A percentile compares a stretch with the other conserved stretches of the same genome.
These are phyloP conservation scores for Chiridota heheva DNA, from an alignment of 35 echinoderm and acorn worm genomes.

Conservation along the genomic window DNA sequence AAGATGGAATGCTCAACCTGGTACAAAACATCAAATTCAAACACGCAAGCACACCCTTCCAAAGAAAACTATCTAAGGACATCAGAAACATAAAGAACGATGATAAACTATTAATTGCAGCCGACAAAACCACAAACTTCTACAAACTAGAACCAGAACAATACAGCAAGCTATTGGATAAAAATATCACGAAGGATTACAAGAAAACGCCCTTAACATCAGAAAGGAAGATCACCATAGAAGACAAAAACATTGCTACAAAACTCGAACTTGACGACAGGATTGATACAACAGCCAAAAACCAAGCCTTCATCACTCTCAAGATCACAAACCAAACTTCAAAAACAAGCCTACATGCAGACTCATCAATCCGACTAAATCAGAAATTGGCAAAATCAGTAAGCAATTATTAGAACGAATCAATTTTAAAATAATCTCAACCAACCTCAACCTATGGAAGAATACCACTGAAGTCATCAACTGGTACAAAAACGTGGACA, in stretches of 20 bases:
- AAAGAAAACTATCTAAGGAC: background rate
- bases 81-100: background rate
- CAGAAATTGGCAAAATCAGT: no score
- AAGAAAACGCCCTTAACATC: background rate
- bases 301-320: no score
- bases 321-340: no score
- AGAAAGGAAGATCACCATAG: background rate
- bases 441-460: no score
- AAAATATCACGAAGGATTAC: constrained; percentile 11
- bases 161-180: background rate
- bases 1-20: constrained; percentile 1
- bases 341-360: no score
- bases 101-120: background rate
- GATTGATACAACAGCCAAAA: constrained; percentile 22
- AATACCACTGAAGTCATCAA: no score
- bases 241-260: constrained; percentile 21
- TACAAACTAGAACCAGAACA: background rate
- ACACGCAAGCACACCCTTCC: constrained; percentile 1
- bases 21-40: constrained; percentile 33
- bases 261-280: constrained; percentile 5
- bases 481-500: no score
- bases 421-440: no score
- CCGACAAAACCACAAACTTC: constrained; percentile 35
- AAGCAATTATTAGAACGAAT: no score
- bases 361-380: no score